These are phyloP conservation scores for Bufotes viridis DNA, from an alignment of 2,797 vertebrate species.

Conservation along the genomic window DNA sequence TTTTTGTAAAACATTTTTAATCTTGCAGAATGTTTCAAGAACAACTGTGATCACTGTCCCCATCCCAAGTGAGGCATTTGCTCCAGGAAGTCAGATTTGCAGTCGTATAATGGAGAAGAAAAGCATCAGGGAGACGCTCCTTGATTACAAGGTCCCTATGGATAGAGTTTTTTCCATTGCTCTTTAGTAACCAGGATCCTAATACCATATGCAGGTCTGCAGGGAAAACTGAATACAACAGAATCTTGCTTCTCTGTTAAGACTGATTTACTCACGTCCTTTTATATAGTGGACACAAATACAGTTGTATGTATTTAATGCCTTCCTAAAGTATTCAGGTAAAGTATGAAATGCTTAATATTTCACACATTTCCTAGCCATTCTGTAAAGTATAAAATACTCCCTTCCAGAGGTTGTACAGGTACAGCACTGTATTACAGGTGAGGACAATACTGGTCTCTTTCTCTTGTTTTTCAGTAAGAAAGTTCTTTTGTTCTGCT, in stretches of 20 bases:
- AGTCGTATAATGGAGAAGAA: neutral
- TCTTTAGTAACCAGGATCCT: slow-evolving; percentile 36
- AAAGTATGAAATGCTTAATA: too few species aligned
- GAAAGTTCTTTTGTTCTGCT: too few species aligned
- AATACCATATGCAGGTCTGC: slow-evolving; percentile 28
- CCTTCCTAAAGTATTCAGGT: too few species aligned
- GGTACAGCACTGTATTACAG: too few species aligned
- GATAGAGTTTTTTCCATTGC: slow-evolving; percentile 30
- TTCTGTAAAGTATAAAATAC: too few species aligned
- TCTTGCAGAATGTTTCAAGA: neutral
- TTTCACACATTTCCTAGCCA: too few species aligned
- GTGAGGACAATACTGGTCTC: too few species aligned
- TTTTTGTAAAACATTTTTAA: neutral
- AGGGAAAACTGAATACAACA: slow-evolving; percentile 2
- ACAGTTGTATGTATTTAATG: neutral
- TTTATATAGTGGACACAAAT: neutral
- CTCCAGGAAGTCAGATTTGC: slow-evolving; percentile 14
- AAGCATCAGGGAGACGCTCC: slow-evolving; percentile 9
- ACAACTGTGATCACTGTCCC: neutral
- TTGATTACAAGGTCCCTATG: neutral
- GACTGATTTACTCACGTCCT: neutral
- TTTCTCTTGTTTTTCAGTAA: too few species aligned
- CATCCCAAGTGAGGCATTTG: neutral
- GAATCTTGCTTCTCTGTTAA: neutral
- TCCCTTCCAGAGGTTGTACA: too few species aligned